Evolutionary conservation across 2,113 vertebrate genomes (phyloP), one percentile per base, ranked within the genome.

Genomic region (Odobenus rosmarus): DNA sequence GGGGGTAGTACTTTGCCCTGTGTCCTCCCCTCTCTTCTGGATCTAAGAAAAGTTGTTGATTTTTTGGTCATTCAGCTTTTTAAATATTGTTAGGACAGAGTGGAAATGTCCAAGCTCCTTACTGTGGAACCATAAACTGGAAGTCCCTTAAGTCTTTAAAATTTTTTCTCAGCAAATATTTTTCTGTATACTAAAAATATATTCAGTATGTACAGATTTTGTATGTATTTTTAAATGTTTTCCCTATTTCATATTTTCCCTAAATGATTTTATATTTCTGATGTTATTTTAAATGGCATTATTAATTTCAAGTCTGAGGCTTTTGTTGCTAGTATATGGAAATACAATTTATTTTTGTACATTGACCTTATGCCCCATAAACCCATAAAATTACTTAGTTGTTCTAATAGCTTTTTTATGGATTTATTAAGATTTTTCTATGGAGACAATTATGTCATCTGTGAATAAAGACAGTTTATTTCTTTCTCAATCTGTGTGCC

Each of bases 121-220:
- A 62, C 14, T n/a, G 21, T 10, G 53, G 19, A 89, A 74, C 28
- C 77, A 74, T 67, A 83, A 74, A 42, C 42, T 42, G 46, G 49
- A 93, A 24, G 33, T 83, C 64, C 74, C 23, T 4, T 42, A 74
- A 82, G 57, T 74, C n/a, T 55, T 82, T 71, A 61, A 74, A 88
- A 77, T 12, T 55, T 88, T 76, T 86, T 93, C 14, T 11, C 16
- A 85, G 79, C 14, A 90, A 77, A 86, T 4, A 93, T 49, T 93
- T 81, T 94, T 64, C 26, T 92, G 88, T 81, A 77, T 21, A 46
- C 23, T 88, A 39, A 91, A 97, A 81, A 93, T 74, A 92, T 55
- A 90, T 36, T 76, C 61, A 42, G 24, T 69, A 57, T 42, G 46
- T 36, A 72, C 57, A 89, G 26, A 93, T 39, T 67, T 90, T 81